Evolutionary conservation across 2,888 invertebrate genomes (phyloP).

Genomic region (Yponomeuta cagnagella): DNA sequence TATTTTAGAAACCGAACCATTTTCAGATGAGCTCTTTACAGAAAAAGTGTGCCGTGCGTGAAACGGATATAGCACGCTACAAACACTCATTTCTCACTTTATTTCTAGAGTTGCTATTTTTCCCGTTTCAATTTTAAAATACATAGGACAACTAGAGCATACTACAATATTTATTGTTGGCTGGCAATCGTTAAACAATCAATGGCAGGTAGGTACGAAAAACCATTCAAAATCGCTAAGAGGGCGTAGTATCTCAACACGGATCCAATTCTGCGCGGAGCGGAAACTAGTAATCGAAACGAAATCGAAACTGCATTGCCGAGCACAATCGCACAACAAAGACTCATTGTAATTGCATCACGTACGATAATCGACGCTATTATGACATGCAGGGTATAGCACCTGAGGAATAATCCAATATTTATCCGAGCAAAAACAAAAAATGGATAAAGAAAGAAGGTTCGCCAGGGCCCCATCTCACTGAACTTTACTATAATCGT

Average conservation of each 20-base stretch:
- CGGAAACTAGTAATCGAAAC: constrained; percentile 58
- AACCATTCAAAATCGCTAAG: constrained; percentile 39
- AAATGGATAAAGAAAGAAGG: neutral
- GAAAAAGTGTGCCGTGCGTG: no score
- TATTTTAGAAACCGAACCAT: neutral
- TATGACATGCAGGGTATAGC: constrained; percentile 73
- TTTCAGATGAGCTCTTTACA: neutral
- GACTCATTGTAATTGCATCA: constrained; percentile 69
- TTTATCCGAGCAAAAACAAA: constrained; percentile 19
- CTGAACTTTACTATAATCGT: no score
- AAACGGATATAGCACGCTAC: no score
- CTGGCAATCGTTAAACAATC: neutral
- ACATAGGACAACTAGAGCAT: neutral
- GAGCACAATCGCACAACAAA: constrained; percentile 32
- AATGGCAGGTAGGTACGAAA: constrained; percentile 15
- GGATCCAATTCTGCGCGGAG: constrained; percentile 54
- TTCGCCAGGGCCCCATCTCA: no score
- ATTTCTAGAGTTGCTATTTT: no score
- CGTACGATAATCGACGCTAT: constrained; percentile 71
- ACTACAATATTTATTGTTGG: neutral
- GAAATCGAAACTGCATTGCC: constrained; percentile 55
- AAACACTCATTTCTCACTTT: no score
- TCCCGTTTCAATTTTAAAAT: neutral
- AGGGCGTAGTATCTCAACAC: constrained; percentile 49
- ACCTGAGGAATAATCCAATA: constrained; percentile 39